Conservation (phyloP, 2,797 vertebrate species). For the Oryzias sinensis region DNA sequence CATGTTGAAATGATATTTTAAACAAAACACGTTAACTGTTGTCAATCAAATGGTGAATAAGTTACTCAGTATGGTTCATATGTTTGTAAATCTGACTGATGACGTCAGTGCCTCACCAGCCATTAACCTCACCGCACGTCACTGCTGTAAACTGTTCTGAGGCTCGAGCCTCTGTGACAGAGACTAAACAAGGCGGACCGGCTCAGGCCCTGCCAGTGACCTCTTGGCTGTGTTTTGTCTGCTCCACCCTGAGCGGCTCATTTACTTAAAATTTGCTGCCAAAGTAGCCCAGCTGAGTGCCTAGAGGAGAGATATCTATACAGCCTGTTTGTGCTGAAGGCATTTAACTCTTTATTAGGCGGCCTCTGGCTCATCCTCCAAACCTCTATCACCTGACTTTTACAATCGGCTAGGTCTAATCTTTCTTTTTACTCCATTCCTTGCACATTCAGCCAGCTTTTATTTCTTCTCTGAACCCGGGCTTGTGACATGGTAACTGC, state of each 20-base stretch:
- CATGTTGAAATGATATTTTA: no score
- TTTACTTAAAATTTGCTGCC: conserved; percentile 39
- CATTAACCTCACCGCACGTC: no score
- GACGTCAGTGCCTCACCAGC: no score
- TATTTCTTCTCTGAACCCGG: conserved; percentile 25
- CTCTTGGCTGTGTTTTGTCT: conserved; percentile 40
- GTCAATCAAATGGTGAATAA: no score
- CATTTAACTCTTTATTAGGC: conserved; percentile 6
- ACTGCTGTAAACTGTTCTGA: conserved; percentile 30
- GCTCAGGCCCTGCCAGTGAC: conserved; percentile 48
- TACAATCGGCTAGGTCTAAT: conserved; percentile 14
- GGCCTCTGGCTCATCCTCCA: conserved; percentile 12
- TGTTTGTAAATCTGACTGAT: no score
- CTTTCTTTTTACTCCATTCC: conserved; percentile 18
- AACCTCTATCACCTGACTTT: conserved; percentile 20
- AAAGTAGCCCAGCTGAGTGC: conserved; percentile 27
- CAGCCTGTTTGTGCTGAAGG: conserved; percentile 6
- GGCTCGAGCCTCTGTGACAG: conserved; percentile 18
- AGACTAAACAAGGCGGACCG: conserved; percentile 61
- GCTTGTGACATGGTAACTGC: conserved; percentile 19
- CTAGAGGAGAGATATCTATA: conserved; percentile 15
- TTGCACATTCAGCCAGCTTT: conserved; percentile 16
- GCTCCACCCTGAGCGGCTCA: conserved; percentile 49
- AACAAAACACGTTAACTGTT: no score
- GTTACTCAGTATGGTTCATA: no score